Percentiles rank a stretch among this genome's conserved stretches.
phyloP scores from a whole-genome alignment of 2,113 vertebrate genomes.

The Leptocoma aspasia region DNA sequence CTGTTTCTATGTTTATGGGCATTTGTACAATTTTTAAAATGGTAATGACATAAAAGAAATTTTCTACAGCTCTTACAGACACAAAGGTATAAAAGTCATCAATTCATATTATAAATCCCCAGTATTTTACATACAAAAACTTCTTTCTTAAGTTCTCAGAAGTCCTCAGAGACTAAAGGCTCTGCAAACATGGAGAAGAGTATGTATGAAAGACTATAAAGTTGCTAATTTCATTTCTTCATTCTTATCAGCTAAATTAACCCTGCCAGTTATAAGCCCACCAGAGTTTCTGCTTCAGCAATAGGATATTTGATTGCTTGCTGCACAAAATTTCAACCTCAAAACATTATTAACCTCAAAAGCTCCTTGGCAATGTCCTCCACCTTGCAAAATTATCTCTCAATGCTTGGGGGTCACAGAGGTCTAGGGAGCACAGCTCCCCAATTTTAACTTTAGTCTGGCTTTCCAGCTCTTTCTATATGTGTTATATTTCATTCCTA shows the following conservation, averaged over 20 bases:
- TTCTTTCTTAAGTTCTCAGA: neutral
- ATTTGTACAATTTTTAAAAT: neutral
- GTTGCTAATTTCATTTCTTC: neutral
- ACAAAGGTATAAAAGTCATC: neutral
- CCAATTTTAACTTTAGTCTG: neutral
- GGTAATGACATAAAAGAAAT: neutral
- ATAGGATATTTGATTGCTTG: neutral
- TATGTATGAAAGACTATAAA: neutral
- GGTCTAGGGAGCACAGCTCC: neutral
- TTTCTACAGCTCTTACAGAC: neutral
- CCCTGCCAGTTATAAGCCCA: neutral
- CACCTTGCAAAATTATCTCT: neutral
- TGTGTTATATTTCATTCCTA: neutral
- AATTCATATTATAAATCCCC: neutral
- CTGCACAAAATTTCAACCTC: neutral
- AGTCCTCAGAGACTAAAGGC: neutral
- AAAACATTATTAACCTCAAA: neutral
- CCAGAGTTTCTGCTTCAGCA: neutral
- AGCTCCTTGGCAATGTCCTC: neutral
- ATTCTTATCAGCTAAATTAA: neutral
- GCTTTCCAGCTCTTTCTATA: neutral
- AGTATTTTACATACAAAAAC: neutral
- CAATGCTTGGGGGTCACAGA: neutral
- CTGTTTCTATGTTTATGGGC: neutral
- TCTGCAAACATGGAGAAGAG: neutral